Evolutionary conservation across 2,888 invertebrate genomes (phyloP), one percentile per base, ranked within the genome.

Genomic region (Conchocele bisecta): DNA sequence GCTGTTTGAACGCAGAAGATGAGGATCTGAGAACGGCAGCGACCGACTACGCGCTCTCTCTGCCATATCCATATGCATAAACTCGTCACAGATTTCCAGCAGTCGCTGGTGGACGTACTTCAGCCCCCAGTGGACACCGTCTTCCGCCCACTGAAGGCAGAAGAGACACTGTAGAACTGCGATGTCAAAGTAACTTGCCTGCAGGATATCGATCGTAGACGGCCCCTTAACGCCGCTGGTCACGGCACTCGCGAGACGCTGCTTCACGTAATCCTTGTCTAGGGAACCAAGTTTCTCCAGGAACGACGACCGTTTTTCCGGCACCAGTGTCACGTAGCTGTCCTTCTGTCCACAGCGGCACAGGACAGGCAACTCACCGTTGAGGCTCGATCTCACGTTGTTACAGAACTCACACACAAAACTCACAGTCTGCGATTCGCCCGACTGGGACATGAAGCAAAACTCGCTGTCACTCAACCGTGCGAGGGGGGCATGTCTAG

Each of bases 71-170:
- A 88, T 95, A 94, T 76, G 94, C 94, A 3, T 94, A 42, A 94
- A 94, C 85, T 97, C 96, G 88, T 97, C 97, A 83, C 95, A 95
- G 65, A 97, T 96, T 88, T 97, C 97, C 68, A 96, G 93, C 63
- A 98, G 92, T 84, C 97, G 81, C 54, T 88, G 87, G 60, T 91
- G 90, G 46, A 90, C 77, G 73, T 90, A 91, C 46, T 83, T 96
- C 31, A 99, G 92, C 15, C 97, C 98, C 99, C 99, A 99, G 91
- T 96, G 97, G 13, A 99, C 95, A 0, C 99, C 99, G 90, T 99
- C 98, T 89, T 99, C 98, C 89, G 97, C 95, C 99, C 99, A 99
- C 88, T 98, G 97, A 0, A 97, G 94, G 71, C 98, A 96, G 89
- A 99, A 98, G 15, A 99, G 93, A 89, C 99, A 98, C 57, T 99